These are phyloP conservation scores for Tangara arthus DNA, from an alignment of 2,797 vertebrate genomes.

Conservation along the genomic window DNA sequence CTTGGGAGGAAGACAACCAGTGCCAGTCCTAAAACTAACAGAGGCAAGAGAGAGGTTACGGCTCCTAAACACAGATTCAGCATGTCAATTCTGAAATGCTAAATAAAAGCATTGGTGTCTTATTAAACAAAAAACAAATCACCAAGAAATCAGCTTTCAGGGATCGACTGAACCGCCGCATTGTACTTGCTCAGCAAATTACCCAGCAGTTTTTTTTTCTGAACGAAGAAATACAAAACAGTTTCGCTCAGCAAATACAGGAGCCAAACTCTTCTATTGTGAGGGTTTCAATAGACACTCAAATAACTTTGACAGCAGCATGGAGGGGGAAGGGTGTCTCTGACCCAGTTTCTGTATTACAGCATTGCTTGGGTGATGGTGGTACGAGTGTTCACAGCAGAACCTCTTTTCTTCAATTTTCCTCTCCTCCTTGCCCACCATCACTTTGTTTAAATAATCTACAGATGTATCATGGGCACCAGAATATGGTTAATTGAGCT, in stretches of 20 bases:
- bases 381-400: background rate
- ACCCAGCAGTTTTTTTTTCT: slow-evolving; percentile 16
- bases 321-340: slow-evolving; percentile 46
- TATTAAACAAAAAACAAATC: slow-evolving; percentile 6
- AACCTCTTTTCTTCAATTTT: slow-evolving; percentile 31
- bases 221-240: slow-evolving; percentile 46
- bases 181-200: slow-evolving; percentile 41
- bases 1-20: background rate
- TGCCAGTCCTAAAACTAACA: background rate
- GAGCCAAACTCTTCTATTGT: slow-evolving; percentile 65
- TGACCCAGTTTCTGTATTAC: slow-evolving; percentile 59
- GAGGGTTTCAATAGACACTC: slow-evolving; percentile 60
- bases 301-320: slow-evolving; percentile 56
- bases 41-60: background rate
- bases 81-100: background rate
- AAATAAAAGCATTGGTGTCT: slow-evolving; percentile 4
- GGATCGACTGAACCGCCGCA: background rate
- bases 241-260: slow-evolving; percentile 34
- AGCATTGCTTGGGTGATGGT: background rate
- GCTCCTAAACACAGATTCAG: background rate
- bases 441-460: slow-evolving; percentile 45
- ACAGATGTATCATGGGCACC: slow-evolving; percentile 31
- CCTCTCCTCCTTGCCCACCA: slow-evolving; percentile 7
- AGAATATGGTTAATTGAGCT: slow-evolving; percentile 53
- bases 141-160: slow-evolving; percentile 33